A percentile compares a stretch with the other conserved stretches of the same genome.
Evolutionary conservation across 2,113 vertebrate genomes (phyloP).

Genomic region (Eurypyga helias): DNA sequence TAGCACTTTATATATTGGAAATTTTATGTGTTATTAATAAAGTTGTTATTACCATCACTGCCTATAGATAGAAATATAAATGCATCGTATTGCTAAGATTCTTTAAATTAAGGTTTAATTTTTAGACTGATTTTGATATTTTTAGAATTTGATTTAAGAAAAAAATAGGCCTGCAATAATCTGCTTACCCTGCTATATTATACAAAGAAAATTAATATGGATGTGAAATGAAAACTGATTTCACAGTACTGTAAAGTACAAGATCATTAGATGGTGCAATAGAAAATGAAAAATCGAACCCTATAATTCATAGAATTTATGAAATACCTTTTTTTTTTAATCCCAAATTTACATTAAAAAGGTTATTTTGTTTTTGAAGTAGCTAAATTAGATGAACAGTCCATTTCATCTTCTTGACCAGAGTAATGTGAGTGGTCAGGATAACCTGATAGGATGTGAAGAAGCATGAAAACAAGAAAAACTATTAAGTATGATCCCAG

Average conservation of each 20-base stretch:
- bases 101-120: background rate
- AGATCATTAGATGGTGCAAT: background rate
- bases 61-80: background rate
- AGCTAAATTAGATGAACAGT: background rate
- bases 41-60: background rate
- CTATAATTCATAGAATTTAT: background rate
- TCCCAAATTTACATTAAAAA: background rate
- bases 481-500: background rate
- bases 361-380: background rate
- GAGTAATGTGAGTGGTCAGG: background rate
- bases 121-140: background rate
- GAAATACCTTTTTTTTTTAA: background rate
- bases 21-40: background rate
- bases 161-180: background rate
- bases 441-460: background rate
- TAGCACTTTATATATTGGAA: background rate
- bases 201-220: background rate
- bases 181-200: background rate
- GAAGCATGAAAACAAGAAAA: background rate
- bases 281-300: background rate
- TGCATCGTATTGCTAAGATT: background rate
- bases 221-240: background rate
- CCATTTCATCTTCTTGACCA: background rate
- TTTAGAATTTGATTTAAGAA: background rate
- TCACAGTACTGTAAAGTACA: background rate